Evolutionary conservation across 1,140 invertebrate species (phyloP), one percentile per base, ranked within the genome.

Genomic region (Eurosta solidaginis): DNA sequence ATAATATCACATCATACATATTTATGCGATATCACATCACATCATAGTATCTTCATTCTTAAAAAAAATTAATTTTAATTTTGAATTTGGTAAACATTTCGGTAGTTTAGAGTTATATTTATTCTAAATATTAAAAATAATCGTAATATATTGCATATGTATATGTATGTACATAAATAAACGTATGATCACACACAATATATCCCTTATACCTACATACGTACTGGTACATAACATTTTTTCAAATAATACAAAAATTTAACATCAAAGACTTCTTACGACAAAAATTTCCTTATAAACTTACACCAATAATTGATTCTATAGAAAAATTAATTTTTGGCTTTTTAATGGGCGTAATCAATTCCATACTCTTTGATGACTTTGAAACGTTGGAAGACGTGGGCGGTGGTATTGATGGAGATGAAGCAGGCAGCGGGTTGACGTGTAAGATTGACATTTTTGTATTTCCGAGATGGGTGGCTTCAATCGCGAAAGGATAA

Each of bases 251-350:
- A n/a, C n/a, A n/a, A n/a, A n/a, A n/a, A n/a, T n/a, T n/a, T n/a
- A n/a, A n/a, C n/a, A n/a, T n/a, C n/a, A n/a, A n/a, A n/a, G n/a
- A n/a, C n/a, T n/a, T n/a, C n/a, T n/a, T n/a, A n/a, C n/a, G n/a
- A n/a, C n/a, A n/a, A n/a, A n/a, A n/a, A n/a, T n/a, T n/a, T 4
- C 1, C 54, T 76, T 76, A 76, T 40, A 33, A 29, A 52, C 45
- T 77, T 54, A 79, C 42, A 4, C 90, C 90, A 79, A 91, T 91
- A 79, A 91, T 91, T n/a, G 90, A 90, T 81, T 91, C 90, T 22
- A 91, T 91, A 40, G 90, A 91, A 81, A 91, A 91, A 29, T 89
- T 91, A 77, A 91, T 79, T 85, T 87, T 91, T 83, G 81, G 88
- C 85, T 81, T 88, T 81, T 81, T 84, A 79, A 76, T 52, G 54